Conservation (phyloP, 2,888 invertebrate species). For the Sipha maydis region DNA sequence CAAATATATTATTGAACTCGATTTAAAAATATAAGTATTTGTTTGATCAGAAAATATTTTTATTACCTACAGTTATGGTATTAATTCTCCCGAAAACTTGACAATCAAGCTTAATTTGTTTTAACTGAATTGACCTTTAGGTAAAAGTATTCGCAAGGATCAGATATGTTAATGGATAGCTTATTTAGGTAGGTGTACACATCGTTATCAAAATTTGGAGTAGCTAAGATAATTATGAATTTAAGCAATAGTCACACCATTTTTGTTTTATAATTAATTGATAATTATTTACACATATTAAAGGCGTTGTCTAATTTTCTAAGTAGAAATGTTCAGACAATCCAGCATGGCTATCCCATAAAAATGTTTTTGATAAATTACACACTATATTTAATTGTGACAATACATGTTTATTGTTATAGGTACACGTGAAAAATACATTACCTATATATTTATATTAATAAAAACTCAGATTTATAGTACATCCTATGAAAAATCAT, state of each 20-base stretch:
- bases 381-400: neutral
- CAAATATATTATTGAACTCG: neutral
- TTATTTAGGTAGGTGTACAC: neutral
- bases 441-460: neutral
- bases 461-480: too few species aligned
- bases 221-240: neutral
- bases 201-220: neutral
- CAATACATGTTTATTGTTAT: neutral
- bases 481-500: too few species aligned
- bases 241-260: neutral
- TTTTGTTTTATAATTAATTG: slow-evolving; percentile 7
- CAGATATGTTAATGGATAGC: neutral
- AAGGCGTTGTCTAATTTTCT: neutral
- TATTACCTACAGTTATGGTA: slow-evolving; percentile 7
- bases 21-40: neutral
- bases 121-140: slow-evolving; percentile 49
- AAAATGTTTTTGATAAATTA: neutral
- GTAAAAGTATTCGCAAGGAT: slow-evolving; percentile 20
- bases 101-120: slow-evolving; percentile 38
- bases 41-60: neutral
- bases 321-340: neutral
- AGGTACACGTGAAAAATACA: neutral
- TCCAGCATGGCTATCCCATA: neutral
- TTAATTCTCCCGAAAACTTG: slow-evolving; percentile 13
- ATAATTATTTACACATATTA: neutral